Evolutionary conservation across 2,113 vertebrate species (phyloP).

Genomic region (Alligator sinensis): DNA sequence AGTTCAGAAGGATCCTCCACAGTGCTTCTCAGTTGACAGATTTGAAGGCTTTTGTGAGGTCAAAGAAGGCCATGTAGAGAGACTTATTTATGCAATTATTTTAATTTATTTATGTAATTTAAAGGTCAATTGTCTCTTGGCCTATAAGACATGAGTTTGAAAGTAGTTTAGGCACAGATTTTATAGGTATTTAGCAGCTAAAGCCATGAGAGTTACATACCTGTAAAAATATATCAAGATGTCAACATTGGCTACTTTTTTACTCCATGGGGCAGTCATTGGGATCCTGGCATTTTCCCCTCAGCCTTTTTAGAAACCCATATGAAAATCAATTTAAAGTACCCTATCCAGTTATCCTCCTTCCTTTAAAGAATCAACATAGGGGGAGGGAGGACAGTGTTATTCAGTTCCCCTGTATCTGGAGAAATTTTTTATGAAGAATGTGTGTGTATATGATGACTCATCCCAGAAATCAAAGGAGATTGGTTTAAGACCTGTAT

Average conservation of each 20-base stretch:
- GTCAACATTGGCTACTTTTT: not conserved
- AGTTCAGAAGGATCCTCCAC: no score
- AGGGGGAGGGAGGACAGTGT: rapidly evolving
- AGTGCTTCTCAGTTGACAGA: no score
- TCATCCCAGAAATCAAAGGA: not conserved
- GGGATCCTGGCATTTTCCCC: not conserved
- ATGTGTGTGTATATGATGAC: not conserved
- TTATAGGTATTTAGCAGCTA: not conserved
- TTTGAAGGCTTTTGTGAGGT: no score
- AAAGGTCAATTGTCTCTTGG: not conserved
- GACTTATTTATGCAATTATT: no score
- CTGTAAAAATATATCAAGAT: not conserved
- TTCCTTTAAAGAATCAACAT: not conserved
- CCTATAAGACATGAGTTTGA: not conserved
- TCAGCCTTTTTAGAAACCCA: not conserved
- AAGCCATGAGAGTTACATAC: not conserved
- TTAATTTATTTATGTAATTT: no score
- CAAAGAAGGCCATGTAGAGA: no score
- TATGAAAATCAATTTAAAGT: not conserved
- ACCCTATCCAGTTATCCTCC: not conserved
- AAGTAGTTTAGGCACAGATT: not conserved
- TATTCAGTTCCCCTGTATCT: not conserved
- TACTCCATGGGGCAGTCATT: not conserved
- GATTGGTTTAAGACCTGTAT: not conserved
- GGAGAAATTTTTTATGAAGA: not conserved